phyloP scores from a whole-genome alignment of 2,113 vertebrate species.

The Calidris pugnax region DNA sequence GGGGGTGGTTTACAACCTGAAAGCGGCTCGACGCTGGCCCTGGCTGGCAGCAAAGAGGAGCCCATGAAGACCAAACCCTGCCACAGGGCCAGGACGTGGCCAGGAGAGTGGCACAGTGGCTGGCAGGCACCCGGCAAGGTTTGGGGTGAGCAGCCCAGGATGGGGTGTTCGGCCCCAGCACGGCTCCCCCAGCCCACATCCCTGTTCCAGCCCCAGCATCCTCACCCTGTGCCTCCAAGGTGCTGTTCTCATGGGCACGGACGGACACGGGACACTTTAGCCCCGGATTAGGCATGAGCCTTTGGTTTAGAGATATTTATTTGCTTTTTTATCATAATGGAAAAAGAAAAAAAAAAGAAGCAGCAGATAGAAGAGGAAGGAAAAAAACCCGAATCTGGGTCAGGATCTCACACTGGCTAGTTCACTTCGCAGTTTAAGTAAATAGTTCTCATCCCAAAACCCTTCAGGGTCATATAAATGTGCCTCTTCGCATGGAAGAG shows the following conservation, averaged over 20 bases:
- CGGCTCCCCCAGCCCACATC: not conserved
- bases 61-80: not conserved
- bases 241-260: constrained; percentile 26
- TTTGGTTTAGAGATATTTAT: constrained; percentile 59
- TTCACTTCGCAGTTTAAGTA: constrained; percentile 75
- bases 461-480: constrained; percentile 70
- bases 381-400: constrained; percentile 59
- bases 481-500: constrained; percentile 67
- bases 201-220: not conserved
- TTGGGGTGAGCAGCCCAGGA: not conserved
- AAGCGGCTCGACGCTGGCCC: not conserved
- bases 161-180: rapidly evolving
- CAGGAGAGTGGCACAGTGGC: rapidly evolving
- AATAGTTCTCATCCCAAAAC: constrained; percentile 75
- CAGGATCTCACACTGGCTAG: constrained; percentile 75
- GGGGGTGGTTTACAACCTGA: not conserved
- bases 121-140: not conserved
- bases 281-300: constrained; percentile 36
- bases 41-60: not conserved
- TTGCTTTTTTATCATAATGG: constrained; percentile 70
- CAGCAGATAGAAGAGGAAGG: constrained; percentile 58
- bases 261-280: not conserved
- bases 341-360: constrained; percentile 54
- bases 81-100: rapidly evolving
- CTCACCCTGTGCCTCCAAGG: not conserved